phyloP scores from a whole-genome alignment of 2,888 invertebrate species.

The Anoplius nigerrimus region DNA sequence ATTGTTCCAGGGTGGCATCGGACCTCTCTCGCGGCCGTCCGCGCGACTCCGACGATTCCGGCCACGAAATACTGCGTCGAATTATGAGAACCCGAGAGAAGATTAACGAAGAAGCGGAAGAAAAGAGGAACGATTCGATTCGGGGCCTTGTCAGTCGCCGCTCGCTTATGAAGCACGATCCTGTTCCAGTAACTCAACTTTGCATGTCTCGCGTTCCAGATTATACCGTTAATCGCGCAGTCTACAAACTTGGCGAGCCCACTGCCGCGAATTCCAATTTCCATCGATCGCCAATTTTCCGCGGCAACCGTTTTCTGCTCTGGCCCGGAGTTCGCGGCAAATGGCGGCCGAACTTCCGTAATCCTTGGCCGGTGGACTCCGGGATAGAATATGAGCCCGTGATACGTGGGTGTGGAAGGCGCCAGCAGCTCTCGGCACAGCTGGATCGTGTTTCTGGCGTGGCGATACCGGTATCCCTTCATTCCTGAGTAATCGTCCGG shows the following conservation, averaged over 20 bases:
- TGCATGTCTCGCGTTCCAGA: no score
- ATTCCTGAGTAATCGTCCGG: constrained; percentile 73
- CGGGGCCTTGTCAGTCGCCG: no score
- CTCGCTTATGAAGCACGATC: no score
- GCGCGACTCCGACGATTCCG: constrained; percentile 8
- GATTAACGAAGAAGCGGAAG: no score
- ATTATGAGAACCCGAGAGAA: no score
- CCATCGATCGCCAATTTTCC: constrained; percentile 10
- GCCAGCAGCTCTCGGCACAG: constrained; percentile 60
- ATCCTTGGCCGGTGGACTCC: constrained; percentile 27
- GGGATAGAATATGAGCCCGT: constrained; percentile 26
- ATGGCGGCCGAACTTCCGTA: constrained; percentile 40
- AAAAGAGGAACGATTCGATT: no score
- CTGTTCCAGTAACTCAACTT: no score
- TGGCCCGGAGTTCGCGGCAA: background rate
- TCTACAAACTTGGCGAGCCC: no score
- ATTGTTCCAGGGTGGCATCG: constrained; percentile 36
- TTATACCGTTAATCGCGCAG: no score
- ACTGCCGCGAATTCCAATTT: no score
- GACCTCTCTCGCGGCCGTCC: constrained; percentile 12
- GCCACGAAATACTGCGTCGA: no score
- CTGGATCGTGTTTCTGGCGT: constrained; percentile 59
- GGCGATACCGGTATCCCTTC: constrained; percentile 73
- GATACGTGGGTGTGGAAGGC: constrained; percentile 59
- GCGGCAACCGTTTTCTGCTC: constrained; percentile 30